Percentiles rank a stretch among this genome's conserved stretches.
These are phyloP conservation scores for Actinernus sp. DNA, from an alignment of 92 coral and sea anemone species.

Conservation along the genomic window DNA sequence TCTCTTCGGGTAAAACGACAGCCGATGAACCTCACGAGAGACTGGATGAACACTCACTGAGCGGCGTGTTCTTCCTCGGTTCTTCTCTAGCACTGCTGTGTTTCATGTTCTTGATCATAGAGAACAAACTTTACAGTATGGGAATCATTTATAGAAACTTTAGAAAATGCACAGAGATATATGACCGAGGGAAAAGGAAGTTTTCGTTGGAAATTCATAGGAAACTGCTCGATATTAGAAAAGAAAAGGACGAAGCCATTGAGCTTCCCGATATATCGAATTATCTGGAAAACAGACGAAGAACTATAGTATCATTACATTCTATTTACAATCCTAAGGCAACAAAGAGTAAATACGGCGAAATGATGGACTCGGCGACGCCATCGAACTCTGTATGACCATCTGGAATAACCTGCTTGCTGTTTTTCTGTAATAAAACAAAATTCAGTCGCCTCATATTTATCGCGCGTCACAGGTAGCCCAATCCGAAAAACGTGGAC, in stretches of 20 bases:
- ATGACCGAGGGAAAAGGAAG: conserved; percentile 43
- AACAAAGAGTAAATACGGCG: conserved; percentile 32
- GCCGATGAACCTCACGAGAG: conserved; percentile 76
- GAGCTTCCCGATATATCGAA: conserved; percentile 82
- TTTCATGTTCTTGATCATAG: conserved; percentile 65
- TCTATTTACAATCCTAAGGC: conserved; percentile 72
- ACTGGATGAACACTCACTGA: conserved; percentile 56
- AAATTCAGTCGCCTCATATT: no score
- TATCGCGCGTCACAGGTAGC: no score
- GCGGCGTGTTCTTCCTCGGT: conserved; percentile 85
- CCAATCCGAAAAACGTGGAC: no score
- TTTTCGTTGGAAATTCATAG: conserved; percentile 70
- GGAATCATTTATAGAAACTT: conserved; percentile 76
- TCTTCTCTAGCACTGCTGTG: conserved; percentile 69
- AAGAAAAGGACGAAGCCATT: conserved; percentile 6
- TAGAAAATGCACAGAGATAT: conserved; percentile 26
- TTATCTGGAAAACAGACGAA: conserved; percentile 60
- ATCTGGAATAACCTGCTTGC: no score
- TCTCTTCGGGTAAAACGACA: conserved; percentile 62
- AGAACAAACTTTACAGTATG: conserved; percentile 72
- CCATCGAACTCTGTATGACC: conserved; percentile 31
- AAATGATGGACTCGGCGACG: background rate
- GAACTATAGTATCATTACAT: conserved; percentile 43
- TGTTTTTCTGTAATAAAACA: no score
- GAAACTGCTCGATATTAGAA: conserved; percentile 47